These are phyloP conservation scores for Xestia rhomboidea DNA, from an alignment of 2,888 invertebrate genomes.

Conservation along the genomic window DNA sequence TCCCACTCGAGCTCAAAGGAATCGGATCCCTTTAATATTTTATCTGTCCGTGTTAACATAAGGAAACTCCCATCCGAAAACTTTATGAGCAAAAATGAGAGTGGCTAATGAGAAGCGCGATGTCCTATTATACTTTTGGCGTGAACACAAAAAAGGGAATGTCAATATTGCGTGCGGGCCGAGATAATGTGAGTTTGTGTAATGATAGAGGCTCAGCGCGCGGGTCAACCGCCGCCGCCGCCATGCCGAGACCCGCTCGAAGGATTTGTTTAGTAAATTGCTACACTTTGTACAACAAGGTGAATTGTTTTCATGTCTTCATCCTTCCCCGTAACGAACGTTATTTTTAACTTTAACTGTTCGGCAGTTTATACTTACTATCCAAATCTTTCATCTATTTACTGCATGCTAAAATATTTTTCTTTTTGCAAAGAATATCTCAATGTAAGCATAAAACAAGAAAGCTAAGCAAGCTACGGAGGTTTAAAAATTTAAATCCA, in stretches of 20 bases:
- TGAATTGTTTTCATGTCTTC: slow-evolving; percentile 66
- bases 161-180: slow-evolving; percentile 79
- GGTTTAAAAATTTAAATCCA: slow-evolving; percentile 57
- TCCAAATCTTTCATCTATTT: background rate
- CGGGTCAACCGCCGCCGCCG: slow-evolving; percentile 47
- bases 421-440: slow-evolving; percentile 8
- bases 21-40: slow-evolving; percentile 73
- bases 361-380: background rate
- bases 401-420: background rate
- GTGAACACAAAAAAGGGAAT: slow-evolving; percentile 75
- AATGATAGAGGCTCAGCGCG: slow-evolving; percentile 68
- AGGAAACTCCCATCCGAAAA: slow-evolving; percentile 68
- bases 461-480: slow-evolving; percentile 33
- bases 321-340: slow-evolving; percentile 23
- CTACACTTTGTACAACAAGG: slow-evolving; percentile 60
- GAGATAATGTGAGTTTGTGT: slow-evolving; percentile 72
- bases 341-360: slow-evolving; percentile 22
- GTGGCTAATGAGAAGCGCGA: slow-evolving; percentile 74
- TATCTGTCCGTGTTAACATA: slow-evolving; percentile 71
- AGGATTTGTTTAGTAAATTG: slow-evolving; percentile 71
- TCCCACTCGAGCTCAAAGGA: slow-evolving; percentile 58
- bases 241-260: slow-evolving; percentile 46
- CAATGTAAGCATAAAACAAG: slow-evolving; percentile 31
- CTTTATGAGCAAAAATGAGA: slow-evolving; percentile 74
- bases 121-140: slow-evolving; percentile 74